Evolutionary conservation across 2,888 invertebrate genomes (phyloP), one percentile per base, ranked within the genome.

Genomic region (Diaperis boleti): DNA sequence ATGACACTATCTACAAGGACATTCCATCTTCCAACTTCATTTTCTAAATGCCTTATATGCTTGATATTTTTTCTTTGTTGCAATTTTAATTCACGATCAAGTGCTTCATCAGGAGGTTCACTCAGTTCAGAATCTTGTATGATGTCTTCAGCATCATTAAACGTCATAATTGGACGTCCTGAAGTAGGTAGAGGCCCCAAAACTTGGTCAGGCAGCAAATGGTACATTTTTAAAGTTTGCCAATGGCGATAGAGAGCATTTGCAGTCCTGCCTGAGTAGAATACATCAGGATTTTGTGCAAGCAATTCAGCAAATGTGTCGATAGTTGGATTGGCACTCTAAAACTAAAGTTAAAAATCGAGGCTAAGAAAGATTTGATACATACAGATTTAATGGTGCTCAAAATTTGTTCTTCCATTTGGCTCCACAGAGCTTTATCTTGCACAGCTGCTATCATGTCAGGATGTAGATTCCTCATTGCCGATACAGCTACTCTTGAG

Each of bases 381-480:
- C 85, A 81, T 82, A 92, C 92, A 75, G 94, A 92, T 81, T 90
- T 87, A 39, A 97, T 84, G 17, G 90, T 90, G 49, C 91, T 90
- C 11, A 98, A 84, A 11, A 96, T 79, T 62, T 92, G 90, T 78
- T 98, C 97, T 79, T 98, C 98, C 42, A 89, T 89, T 70, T 89
- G 89, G 71, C 95, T 95, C 83, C 92, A 98, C 26, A 97, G 82
- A 0, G 96, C 95, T 77, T 92, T 91, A 62, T 94, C 90, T 78
- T 97, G 94, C 1, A 97, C 91, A 41, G 90, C 88, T 5, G 92
- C 90, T 14, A 96, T 90, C 63, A 95, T 84, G 78, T 97, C 96
- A 0, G 96, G 95, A 81, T 96, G 96, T 49, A 98, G 84, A 82
- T 96, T 96, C 31, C 94, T 87, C 91, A 98, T 96, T 0, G 96